phyloP scores from a whole-genome alignment of 2,113 vertebrate genomes.

The Lophochroa leadbeateri region DNA sequence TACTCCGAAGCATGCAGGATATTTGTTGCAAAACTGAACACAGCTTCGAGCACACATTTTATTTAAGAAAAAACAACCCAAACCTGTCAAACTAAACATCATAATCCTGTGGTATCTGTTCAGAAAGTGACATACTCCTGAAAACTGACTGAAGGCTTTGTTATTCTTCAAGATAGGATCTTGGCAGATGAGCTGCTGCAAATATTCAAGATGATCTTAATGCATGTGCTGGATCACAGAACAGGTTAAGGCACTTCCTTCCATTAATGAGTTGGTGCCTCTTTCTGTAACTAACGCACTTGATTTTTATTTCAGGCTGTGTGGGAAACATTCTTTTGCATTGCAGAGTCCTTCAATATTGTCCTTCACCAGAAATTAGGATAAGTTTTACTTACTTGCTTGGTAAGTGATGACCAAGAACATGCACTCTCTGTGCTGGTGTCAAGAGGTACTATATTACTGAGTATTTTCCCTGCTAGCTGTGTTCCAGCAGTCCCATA shows the following conservation, averaged over 20 bases:
- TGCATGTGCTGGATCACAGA: neutral
- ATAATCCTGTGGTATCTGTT: neutral
- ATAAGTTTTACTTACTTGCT: neutral
- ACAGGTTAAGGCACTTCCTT: neutral
- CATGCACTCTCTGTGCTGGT: neutral
- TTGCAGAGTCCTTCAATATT: neutral
- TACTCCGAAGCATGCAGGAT: neutral
- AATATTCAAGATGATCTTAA: neutral
- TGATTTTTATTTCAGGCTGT: neutral
- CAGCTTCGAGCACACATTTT: neutral
- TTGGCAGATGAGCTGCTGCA: neutral
- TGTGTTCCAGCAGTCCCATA: neutral
- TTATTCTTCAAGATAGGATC: neutral
- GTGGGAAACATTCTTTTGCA: neutral
- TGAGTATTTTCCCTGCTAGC: neutral
- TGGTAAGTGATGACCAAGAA: neutral
- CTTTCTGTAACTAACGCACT: neutral
- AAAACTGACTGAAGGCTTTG: neutral
- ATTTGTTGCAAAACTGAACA: neutral
- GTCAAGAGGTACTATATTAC: neutral
- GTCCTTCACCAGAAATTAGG: neutral
- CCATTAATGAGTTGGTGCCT: neutral
- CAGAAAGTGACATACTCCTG: neutral
- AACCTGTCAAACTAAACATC: neutral
- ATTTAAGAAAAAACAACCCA: neutral